phyloP scores from a whole-genome alignment of 2,113 vertebrate species.

The Puntigrus tetrazona region DNA sequence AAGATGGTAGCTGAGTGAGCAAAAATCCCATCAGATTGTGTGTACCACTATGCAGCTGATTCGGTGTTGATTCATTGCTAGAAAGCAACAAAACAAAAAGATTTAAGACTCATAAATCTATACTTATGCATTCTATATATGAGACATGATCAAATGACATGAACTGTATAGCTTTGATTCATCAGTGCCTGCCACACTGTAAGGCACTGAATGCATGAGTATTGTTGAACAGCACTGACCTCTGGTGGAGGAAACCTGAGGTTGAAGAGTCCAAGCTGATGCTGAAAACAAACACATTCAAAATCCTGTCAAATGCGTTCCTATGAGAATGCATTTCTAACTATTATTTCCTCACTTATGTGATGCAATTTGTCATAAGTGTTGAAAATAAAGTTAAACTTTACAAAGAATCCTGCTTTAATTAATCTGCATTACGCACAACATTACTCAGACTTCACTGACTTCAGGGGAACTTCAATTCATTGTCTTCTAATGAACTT shows the following conservation, averaged over 20 bases:
- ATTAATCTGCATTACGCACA: neutral
- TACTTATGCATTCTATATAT: neutral
- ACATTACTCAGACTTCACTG: neutral
- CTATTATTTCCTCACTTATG: neutral
- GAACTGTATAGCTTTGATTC: no score
- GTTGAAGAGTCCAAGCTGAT: neutral
- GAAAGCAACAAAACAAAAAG: neutral
- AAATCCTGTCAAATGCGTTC: neutral
- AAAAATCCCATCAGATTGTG: neutral
- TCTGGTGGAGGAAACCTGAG: constrained; percentile 29
- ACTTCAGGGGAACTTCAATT: no score
- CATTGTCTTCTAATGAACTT: neutral
- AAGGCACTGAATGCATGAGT: neutral
- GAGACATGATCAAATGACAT: no score
- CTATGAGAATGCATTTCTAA: neutral
- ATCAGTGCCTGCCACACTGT: neutral
- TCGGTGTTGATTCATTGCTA: neutral
- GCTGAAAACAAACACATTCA: neutral
- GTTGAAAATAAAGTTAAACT: neutral
- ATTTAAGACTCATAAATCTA: neutral
- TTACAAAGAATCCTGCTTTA: neutral
- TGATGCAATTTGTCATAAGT: neutral
- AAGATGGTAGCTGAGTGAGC: neutral
- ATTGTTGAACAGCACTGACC: constrained; percentile 34
- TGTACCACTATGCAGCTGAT: neutral